A percentile compares a stretch with the other conserved stretches of the same genome.
phyloP scores from a whole-genome alignment of 1,140 invertebrate genomes.

The Drosophila kurseongensis region DNA sequence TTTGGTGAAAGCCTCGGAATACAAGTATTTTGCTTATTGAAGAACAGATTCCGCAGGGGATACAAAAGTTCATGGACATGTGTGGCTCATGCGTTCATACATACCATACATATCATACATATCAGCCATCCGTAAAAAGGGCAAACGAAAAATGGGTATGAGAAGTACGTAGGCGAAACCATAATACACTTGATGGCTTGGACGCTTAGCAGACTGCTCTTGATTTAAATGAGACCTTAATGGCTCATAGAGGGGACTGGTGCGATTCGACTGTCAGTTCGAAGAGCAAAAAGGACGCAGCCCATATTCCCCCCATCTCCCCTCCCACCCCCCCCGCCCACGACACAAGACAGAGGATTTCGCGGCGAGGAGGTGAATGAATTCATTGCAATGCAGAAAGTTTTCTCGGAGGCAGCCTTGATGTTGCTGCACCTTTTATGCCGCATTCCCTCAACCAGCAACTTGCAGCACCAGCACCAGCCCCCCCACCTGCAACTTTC shows the following conservation, averaged over 20 bases:
- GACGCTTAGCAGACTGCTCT: conserved; percentile 17
- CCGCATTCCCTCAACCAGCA: neutral
- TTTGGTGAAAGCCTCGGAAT: neutral
- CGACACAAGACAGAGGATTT: conserved; percentile 12
- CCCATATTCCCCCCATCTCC: no score
- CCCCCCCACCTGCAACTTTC: conserved; percentile 1
- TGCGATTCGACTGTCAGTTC: conserved; percentile 2
- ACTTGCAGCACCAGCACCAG: neutral
- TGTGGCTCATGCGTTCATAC: neutral
- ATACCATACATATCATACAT: neutral
- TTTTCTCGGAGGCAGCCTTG: conserved; percentile 33
- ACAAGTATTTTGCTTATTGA: conserved; percentile 9
- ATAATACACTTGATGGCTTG: conserved; percentile 16
- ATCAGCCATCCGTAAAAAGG: neutral
- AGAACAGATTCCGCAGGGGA: conserved; percentile 4
- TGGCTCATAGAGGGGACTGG: conserved; percentile 22
- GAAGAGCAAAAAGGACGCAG: no score
- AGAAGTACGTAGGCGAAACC: neutral
- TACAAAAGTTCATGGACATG: conserved; percentile 4
- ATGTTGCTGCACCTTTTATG: conserved; percentile 52
- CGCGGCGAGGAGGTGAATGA: conserved; percentile 12
- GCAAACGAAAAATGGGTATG: neutral
- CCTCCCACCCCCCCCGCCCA: no score
- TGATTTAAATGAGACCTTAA: conserved; percentile 44
- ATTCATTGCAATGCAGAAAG: conserved; percentile 48